A percentile compares a stretch with the other conserved stretches of the same genome.
Evolutionary conservation across 1,140 invertebrate species (phyloP).

Genomic region (Rhizoglyphus robini): DNA sequence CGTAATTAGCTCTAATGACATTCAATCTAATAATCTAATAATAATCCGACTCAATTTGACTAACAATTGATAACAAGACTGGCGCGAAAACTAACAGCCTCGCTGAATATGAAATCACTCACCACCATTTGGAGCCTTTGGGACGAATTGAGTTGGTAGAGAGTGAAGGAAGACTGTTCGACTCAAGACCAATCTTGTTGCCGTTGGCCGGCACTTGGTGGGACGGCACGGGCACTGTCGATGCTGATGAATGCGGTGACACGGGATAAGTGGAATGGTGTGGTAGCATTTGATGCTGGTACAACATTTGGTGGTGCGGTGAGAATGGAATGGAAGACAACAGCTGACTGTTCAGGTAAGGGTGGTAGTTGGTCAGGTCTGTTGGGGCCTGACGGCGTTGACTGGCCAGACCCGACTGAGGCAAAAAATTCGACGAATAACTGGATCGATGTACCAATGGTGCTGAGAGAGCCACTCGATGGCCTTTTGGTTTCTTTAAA

Average conservation of each 20-base stretch:
- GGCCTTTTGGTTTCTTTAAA: too few relatives aligned
- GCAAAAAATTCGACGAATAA: neutral
- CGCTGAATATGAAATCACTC: neutral
- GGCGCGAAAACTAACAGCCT: too few relatives aligned
- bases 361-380: neutral
- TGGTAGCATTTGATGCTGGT: neutral
- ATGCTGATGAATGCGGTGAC: neutral
- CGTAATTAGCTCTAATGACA: too few relatives aligned
- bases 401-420: neutral
- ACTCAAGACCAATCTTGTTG: neutral
- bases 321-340: slow-evolving; percentile 5
- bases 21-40: too few relatives aligned
- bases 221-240: neutral
- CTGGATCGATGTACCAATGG: neutral
- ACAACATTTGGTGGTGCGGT: neutral
- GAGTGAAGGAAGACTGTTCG: neutral
- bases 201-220: neutral
- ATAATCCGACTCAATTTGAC: too few relatives aligned
- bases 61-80: too few relatives aligned
- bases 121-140: slow-evolving; percentile 7
- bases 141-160: neutral
- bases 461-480: too few relatives aligned
- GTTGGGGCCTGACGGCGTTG: neutral
- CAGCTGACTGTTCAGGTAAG: neutral
- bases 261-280: neutral